Conservation (phyloP, 2,113 vertebrate genomes). For the Neopipo cinnamomea region DNA sequence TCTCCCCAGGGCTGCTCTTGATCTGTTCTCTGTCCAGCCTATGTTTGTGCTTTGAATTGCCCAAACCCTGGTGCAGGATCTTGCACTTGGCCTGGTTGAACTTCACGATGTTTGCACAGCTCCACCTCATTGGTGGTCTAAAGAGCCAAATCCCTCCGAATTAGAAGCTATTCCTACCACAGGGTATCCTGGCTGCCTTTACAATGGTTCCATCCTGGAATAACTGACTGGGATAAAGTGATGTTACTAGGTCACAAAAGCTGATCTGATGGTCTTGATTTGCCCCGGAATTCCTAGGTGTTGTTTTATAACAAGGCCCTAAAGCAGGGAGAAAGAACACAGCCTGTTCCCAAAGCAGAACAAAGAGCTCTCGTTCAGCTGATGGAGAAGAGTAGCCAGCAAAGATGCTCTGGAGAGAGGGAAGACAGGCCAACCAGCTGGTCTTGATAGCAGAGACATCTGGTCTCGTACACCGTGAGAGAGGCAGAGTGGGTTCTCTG, state of each 20-base stretch:
- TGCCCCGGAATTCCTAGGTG: background rate
- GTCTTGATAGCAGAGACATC: slow-evolving; percentile 33
- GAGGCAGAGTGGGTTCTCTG: background rate
- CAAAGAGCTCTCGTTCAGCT: background rate
- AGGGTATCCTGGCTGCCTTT: background rate
- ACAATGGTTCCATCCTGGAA: background rate
- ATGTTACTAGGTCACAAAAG: background rate
- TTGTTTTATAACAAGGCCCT: background rate
- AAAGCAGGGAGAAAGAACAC: background rate
- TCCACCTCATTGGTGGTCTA: background rate
- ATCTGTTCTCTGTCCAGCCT: background rate
- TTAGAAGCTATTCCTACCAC: background rate
- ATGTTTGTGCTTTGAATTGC: background rate
- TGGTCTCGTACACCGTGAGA: background rate
- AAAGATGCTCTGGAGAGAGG: background rate
- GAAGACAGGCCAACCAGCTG: slow-evolving; percentile 27
- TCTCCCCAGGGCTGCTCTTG: background rate
- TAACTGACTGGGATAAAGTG: background rate
- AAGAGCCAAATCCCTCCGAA: background rate
- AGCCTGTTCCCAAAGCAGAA: background rate
- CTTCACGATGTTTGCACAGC: background rate
- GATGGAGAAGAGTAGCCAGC: background rate
- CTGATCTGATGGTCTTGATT: background rate
- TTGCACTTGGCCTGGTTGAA: background rate
- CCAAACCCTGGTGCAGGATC: background rate